Percentiles rank a stretch among this genome's conserved stretches.
Evolutionary conservation across 2,888 invertebrate genomes (phyloP).

Genomic region (Adelognathus sp.): DNA sequence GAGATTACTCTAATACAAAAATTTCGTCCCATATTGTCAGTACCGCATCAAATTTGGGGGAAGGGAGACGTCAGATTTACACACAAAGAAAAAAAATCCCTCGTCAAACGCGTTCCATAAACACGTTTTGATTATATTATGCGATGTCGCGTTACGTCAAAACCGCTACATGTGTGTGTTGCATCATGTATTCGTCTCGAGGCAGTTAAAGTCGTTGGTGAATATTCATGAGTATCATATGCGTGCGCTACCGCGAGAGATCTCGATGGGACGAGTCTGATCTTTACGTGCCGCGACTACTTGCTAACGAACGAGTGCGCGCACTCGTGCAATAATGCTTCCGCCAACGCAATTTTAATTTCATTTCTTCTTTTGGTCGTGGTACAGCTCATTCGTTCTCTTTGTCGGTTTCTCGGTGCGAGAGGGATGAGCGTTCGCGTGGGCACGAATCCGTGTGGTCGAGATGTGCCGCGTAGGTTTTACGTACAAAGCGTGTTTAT

Average conservation of each 20-base stretch:
- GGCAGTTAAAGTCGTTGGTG: neutral
- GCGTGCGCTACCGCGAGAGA: conserved; percentile 1
- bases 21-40: no score
- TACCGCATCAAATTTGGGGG: no score
- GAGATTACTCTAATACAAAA: no score
- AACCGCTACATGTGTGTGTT: neutral
- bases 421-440: conserved; percentile 16
- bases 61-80: no score
- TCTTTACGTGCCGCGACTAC: conserved; percentile 40
- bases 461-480: conserved; percentile 31
- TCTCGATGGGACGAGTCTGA: conserved; percentile 28
- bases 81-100: no score
- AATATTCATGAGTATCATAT: conserved; percentile 42
- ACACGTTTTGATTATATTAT: conserved; percentile 18
- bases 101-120: conserved; percentile 16
- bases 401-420: neutral
- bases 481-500: conserved; percentile 7
- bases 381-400: neutral
- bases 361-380: neutral
- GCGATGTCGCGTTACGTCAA: conserved; percentile 34
- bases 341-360: neutral
- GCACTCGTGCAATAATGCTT: neutral
- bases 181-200: conserved; percentile 14
- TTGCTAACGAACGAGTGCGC: neutral
- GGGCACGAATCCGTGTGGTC: conserved; percentile 37